Conservation (phyloP, 2,113 vertebrate genomes). For the Amphiprion percula region DNA sequence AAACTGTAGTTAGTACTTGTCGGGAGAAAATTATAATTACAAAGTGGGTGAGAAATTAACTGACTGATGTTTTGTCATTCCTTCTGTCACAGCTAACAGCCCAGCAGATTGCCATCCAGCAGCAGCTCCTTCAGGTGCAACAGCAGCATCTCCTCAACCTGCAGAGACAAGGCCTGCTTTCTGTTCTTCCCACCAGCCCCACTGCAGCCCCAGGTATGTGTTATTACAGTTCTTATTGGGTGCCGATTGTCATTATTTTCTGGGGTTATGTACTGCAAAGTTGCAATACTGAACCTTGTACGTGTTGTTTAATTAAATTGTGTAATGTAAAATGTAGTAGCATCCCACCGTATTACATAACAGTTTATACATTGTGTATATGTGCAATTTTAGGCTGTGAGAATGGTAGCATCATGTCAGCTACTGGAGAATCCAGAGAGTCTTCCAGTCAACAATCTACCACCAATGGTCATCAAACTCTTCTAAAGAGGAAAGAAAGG, state of each 20-base stretch:
- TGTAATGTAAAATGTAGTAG: background rate
- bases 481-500: conserved; percentile 80
- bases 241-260: no score
- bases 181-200: conserved; percentile 88
- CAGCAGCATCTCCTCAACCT: conserved; percentile 98
- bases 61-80: background rate
- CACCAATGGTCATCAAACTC: conserved; percentile 75
- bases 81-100: conserved; percentile 87
- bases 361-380: background rate
- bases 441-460: conserved; percentile 69
- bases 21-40: background rate
- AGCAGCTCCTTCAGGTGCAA: conserved; percentile 98
- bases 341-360: background rate
- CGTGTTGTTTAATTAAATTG: no score
- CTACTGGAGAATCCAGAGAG: conserved; percentile 69
- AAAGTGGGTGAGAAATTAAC: background rate
- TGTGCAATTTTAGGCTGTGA: conserved; percentile 69
- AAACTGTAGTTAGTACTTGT: background rate
- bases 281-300: background rate
- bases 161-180: conserved; percentile 95
- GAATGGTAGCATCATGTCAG: conserved; percentile 57
- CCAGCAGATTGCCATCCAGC: conserved; percentile 97
- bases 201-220: conserved; percentile 86
- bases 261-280: background rate
- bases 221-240: background rate